Percentiles rank a stretch among this genome's conserved stretches.
phyloP scores from a whole-genome alignment of 2,888 invertebrate species.

The Seladonia tumulorum region DNA sequence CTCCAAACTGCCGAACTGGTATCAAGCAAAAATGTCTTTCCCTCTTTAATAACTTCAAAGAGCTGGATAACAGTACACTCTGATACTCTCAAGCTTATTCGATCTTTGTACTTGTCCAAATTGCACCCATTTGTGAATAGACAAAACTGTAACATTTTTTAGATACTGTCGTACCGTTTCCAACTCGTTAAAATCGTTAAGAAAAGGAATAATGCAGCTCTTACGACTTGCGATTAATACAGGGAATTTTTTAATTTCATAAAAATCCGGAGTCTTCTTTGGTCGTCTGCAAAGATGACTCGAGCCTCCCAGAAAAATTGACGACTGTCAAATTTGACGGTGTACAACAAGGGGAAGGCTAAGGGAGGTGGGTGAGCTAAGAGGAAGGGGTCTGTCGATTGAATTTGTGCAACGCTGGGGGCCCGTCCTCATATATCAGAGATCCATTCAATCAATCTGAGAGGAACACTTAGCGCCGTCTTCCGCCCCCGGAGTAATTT shows the following conservation, averaged over 20 bases:
- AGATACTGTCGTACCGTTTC: no score
- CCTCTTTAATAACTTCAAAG: no score
- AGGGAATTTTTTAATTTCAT: not conserved
- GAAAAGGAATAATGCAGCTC: no score
- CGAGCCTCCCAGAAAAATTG: not conserved
- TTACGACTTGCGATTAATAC: not conserved
- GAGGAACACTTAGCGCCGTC: not conserved
- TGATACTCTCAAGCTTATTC: no score
- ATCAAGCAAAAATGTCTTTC: no score
- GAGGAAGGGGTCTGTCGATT: not conserved
- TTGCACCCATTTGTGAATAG: no score
- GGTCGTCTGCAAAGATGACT: not conserved
- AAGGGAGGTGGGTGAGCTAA: not conserved
- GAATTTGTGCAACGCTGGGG: constrained; percentile 2
- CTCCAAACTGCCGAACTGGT: no score
- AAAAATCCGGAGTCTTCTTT: not conserved
- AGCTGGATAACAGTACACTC: no score
- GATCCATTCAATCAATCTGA: constrained; percentile 24
- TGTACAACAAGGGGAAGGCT: not conserved
- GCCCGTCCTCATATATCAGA: constrained; percentile 2
- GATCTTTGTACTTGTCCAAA: no score
- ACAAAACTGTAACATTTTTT: no score
- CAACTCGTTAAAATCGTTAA: no score
- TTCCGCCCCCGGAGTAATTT: constrained; percentile 11
- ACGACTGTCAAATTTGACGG: not conserved